Evolutionary conservation across 2,888 invertebrate species (phyloP).

Genomic region (Dolomedes plantarius): DNA sequence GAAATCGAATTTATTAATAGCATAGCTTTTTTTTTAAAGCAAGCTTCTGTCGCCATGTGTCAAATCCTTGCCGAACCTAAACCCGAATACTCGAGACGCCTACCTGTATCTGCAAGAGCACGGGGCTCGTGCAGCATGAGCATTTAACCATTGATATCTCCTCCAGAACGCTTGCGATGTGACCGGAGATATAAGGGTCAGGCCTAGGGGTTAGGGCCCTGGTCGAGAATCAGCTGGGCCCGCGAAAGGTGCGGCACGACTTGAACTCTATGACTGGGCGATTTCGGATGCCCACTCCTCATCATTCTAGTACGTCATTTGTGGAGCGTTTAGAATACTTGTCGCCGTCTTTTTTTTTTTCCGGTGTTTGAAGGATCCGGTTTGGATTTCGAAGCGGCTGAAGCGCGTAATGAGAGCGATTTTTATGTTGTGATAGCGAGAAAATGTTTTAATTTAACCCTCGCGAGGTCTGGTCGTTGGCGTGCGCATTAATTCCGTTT

Average conservation of each 20-base stretch:
- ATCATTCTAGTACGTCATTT: constrained; percentile 45
- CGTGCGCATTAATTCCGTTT: too few species aligned
- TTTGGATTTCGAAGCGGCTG: too few species aligned
- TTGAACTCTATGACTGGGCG: constrained; percentile 54
- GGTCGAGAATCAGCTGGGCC: constrained; percentile 9
- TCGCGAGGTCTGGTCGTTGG: too few species aligned
- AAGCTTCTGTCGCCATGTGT: too few species aligned
- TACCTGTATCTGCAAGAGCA: neutral
- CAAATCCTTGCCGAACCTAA: too few species aligned
- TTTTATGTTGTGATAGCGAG: too few species aligned
- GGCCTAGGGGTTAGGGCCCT: constrained; percentile 24
- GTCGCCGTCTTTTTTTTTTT: neutral
- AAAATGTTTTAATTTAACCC: too few species aligned
- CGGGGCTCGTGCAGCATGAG: neutral
- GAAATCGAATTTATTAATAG: too few species aligned
- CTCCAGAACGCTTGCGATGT: constrained; percentile 17
- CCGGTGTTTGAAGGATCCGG: neutral
- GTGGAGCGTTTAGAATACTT: neutral
- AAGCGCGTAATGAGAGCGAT: too few species aligned
- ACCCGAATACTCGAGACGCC: too few species aligned
- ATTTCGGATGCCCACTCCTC: constrained; percentile 31
- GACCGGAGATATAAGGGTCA: constrained; percentile 52
- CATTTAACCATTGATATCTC: neutral
- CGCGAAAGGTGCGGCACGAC: constrained; percentile 54
- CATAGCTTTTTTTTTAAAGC: too few species aligned